Evolutionary conservation across 2,888 invertebrate species (phyloP), one percentile per base, ranked within the genome.

Genomic region (Allygus modestus): DNA sequence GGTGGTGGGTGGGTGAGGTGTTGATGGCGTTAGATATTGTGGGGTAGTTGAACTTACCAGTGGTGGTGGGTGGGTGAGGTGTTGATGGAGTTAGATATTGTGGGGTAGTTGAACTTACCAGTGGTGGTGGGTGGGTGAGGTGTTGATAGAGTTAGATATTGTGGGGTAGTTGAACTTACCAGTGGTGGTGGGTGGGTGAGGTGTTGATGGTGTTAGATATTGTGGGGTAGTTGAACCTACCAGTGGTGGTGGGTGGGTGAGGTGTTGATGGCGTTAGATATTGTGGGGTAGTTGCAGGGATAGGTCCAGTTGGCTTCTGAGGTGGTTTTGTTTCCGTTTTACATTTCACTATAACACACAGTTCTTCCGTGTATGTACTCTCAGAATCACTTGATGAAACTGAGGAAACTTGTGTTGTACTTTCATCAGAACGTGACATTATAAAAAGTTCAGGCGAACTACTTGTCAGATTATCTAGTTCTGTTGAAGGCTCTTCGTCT

Each of bases 261-360:
- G 4, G 12, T 9, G 46, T 17, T 12, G 46, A 2, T 17, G 46
- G 1, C 7, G 46, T 46, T 46, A 12, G 7, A 46, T 12, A 17
- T 46, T 43, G 12, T 75, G 51, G n/a, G 83, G 1, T 58, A 5
- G 58, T 23, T 58, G 58, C 20, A 2, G 9, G 1, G 23, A 23
- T 23, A 15, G 58, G 58, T 58, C 1, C 17, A 7, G 58, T 58
- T 58, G 58, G 20, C 20, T 23, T 58, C 23, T 58, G 23, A 23
- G 23, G 9, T 23, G 58, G 58, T 58, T 71, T 71, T 17, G 33
- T 31, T 71, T 12, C 28, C 2, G 1, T 1, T 31, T n/a, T 15
- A 33, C 71, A 71, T 31, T 71, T 37, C 43, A 41, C 26, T 41
- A 75, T 12, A 58, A 58, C 23, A 58, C 58, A 58, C 58, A 58